Conservation (phyloP, 2,888 invertebrate species). For the Platycheirus albimanus region DNA sequence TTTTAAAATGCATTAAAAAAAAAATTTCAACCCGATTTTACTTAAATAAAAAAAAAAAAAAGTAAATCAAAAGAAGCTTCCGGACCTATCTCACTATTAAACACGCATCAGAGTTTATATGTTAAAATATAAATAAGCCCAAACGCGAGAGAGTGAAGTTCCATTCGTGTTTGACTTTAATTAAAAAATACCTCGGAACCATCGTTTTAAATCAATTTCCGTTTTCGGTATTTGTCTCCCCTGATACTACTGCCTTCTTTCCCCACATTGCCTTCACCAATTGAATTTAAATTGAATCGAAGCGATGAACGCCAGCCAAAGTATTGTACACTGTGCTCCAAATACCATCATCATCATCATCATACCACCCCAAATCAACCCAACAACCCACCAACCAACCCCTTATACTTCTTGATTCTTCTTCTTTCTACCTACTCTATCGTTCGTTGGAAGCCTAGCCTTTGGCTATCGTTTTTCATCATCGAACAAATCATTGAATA, state of each 20-base stretch:
- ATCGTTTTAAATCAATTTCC: constrained; percentile 72
- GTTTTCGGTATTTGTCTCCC: constrained; percentile 41
- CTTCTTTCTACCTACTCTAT: too few species aligned
- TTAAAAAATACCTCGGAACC: constrained; percentile 73
- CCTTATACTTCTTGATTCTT: neutral
- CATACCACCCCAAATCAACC: too few species aligned
- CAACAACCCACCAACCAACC: neutral
- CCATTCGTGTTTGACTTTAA: constrained; percentile 63
- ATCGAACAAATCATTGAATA: constrained; percentile 73
- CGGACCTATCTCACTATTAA: neutral
- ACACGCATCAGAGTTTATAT: constrained; percentile 20
- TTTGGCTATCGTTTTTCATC: constrained; percentile 71
- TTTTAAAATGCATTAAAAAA: too few species aligned
- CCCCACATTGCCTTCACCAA: constrained; percentile 4
- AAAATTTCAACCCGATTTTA: too few species aligned
- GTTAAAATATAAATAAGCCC: constrained; percentile 59
- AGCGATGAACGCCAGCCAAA: constrained; percentile 63
- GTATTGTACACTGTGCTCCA: constrained; percentile 53
- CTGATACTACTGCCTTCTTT: neutral
- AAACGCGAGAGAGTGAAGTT: constrained; percentile 41
- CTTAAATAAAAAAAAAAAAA: constrained; percentile 5
- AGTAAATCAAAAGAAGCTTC: neutral
- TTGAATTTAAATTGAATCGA: constrained; percentile 69
- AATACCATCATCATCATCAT: constrained; percentile 37
- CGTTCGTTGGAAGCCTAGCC: constrained; percentile 56